Evolutionary conservation across 1,140 invertebrate species (phyloP).

Genomic region (Armadillidium nasatum): DNA sequence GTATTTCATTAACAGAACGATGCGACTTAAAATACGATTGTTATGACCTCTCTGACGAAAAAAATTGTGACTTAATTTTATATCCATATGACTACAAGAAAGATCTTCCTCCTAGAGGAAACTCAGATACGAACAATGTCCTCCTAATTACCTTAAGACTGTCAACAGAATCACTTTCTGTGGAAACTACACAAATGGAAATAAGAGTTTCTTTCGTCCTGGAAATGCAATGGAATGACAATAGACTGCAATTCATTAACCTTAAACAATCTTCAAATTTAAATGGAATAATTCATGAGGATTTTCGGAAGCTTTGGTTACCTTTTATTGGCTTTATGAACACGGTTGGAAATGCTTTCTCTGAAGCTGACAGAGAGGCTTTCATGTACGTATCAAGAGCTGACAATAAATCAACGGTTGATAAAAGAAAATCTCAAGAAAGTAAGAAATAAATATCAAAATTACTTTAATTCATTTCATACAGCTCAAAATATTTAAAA

Average conservation of each 20-base stretch:
- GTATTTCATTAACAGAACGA: conserved; percentile 14
- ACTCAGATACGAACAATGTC: not conserved
- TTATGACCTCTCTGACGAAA: conserved; percentile 27
- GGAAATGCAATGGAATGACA: not conserved
- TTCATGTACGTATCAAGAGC: conserved; percentile 38
- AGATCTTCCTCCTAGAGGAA: conserved; percentile 19
- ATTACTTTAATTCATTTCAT: no score
- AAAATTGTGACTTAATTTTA: conserved; percentile 25
- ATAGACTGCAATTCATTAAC: conserved; percentile 4
- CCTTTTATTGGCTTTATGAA: conserved; percentile 18
- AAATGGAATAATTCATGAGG: not conserved
- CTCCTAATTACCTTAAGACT: not conserved
- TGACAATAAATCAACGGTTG: conserved; percentile 29
- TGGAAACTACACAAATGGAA: conserved; percentile 17
- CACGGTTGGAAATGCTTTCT: not conserved
- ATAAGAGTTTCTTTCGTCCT: not conserved
- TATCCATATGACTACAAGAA: conserved; percentile 17
- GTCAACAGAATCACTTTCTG: no score
- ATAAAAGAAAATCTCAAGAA: conserved; percentile 34
- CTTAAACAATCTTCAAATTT: conserved; percentile 1
- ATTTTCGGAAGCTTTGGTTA: conserved; percentile 4
- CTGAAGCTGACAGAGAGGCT: conserved; percentile 33
- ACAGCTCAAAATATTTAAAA: no score
- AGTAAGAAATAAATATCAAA: no score
- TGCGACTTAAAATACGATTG: conserved; percentile 32